Evolutionary conservation across 2,113 vertebrate genomes (phyloP), one percentile per base, ranked within the genome.

Genomic region (Psephotus haematonotus): DNA sequence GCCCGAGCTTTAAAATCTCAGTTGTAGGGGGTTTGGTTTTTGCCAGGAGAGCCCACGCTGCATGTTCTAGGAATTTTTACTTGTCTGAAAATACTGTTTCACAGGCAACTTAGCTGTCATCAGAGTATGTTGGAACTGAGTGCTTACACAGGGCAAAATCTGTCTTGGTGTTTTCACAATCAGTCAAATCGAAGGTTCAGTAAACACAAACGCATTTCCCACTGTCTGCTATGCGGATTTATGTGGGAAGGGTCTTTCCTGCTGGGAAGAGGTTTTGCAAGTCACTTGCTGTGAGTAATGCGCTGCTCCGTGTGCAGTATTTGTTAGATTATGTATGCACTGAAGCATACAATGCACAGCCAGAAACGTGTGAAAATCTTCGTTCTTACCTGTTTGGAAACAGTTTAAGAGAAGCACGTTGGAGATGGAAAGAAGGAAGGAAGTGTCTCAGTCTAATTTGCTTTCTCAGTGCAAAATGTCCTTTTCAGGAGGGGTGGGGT

Each of bases 141-240:
- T 76, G 43, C 70, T 88, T 63, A 5, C 39, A 70, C 16, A 27
- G 68, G 27, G 52, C 43, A 71, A 85, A 80, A 74, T 70, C 46
- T 62, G 49, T 4, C 49, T 71, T 3, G 16, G 39, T 33, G 50
- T 41, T 65, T 90, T 64, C 55, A 33, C 69, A 33, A 12, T 75
- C 68, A 39, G 44, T 76, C 57, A 78, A 22, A 67, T 18, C 0
- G 5, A 70, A 88, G 74, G 64, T 55, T 75, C 82, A 50, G 76
- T 92, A 83, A 96, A 93, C 60, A 92, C 85, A 86, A 94, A 82
- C 70, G 77, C 8, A 43, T 83, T 86, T 90, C 85, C 46, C 46
- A 69, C 43, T 46, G 71, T 46, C 60, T 90, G 50, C 79, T 92
- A 69, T 9, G 2, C 1, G 3, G 55, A 77, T 91, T 91, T 79